Evolutionary conservation across 2,888 invertebrate genomes (phyloP).

Genomic region (Drosophila quasianomalipes): DNA sequence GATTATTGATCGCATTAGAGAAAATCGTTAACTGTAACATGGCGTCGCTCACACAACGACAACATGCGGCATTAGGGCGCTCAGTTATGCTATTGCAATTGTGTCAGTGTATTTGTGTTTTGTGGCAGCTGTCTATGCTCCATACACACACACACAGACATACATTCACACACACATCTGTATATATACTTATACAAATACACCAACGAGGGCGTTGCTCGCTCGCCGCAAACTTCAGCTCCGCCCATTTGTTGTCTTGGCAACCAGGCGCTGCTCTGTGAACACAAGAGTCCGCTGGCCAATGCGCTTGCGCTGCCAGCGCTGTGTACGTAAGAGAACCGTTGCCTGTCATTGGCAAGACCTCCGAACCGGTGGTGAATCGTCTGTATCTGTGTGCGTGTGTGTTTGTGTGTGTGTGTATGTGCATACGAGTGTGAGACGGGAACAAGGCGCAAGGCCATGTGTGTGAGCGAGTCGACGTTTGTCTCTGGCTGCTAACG

Average conservation of each 20-base stretch:
- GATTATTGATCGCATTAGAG: slow-evolving; percentile 82
- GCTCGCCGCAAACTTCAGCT: slow-evolving; percentile 45
- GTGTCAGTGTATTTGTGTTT: slow-evolving; percentile 9
- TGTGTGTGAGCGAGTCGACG: slow-evolving; percentile 67
- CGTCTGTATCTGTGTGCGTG: slow-evolving; percentile 12
- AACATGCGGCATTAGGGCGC: slow-evolving; percentile 35
- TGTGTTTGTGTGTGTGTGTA: slow-evolving; percentile 25
- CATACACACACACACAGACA: slow-evolving; percentile 16
- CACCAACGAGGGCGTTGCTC: slow-evolving; percentile 66
- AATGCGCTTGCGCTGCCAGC: slow-evolving; percentile 80
- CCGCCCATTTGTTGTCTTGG: slow-evolving; percentile 79
- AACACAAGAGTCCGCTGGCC: slow-evolving; percentile 71
- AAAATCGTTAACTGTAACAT: slow-evolving; percentile 82
- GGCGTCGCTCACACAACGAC: slow-evolving; percentile 75
- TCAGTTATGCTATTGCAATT: neutral
- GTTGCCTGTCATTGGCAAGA: slow-evolving; percentile 70
- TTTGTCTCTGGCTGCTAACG: slow-evolving; percentile 32
- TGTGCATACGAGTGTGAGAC: slow-evolving; percentile 51
- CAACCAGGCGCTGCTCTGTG: slow-evolving; percentile 76
- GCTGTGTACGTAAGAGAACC: slow-evolving; percentile 82
- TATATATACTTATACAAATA: neutral
- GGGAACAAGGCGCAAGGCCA: slow-evolving; percentile 33
- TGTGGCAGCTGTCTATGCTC: slow-evolving; percentile 45
- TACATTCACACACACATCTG: neutral
- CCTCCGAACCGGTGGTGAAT: slow-evolving; percentile 50